Percentiles rank a stretch among this genome's conserved stretches.
These are phyloP conservation scores for Pristionchus mayeri DNA, from an alignment of 2,888 invertebrate species.

Conservation along the genomic window DNA sequence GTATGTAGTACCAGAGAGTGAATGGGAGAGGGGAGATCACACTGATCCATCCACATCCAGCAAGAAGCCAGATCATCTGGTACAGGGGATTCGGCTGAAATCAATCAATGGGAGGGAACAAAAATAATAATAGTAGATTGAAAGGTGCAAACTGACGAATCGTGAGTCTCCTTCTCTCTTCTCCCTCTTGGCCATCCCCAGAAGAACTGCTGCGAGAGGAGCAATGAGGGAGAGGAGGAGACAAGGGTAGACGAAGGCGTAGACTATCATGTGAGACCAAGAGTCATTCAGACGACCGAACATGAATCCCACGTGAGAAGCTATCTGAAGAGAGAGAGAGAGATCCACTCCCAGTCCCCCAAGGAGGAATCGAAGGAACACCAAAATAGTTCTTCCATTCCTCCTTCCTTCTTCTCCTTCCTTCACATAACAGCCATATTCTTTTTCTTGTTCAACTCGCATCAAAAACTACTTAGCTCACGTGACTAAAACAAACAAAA, in stretches of 20 bases:
- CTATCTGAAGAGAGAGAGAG: too few species aligned
- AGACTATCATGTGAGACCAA: conserved; percentile 74
- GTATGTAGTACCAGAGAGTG: conserved; percentile 75
- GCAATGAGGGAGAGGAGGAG: conserved; percentile 72
- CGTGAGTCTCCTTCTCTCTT: conserved; percentile 73
- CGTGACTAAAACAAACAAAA: too few species aligned
- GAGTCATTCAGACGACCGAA: conserved; percentile 74
- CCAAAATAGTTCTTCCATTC: too few species aligned
- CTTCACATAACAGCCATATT: too few species aligned
- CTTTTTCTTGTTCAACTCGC: too few species aligned
- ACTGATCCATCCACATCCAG: conserved; percentile 73
- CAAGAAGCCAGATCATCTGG: conserved; percentile 75
- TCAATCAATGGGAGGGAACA: too few species aligned
- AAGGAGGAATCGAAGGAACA: too few species aligned
- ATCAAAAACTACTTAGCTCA: too few species aligned
- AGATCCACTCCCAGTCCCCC: too few species aligned
- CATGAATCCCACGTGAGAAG: conserved; percentile 76
- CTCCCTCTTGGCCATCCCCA: conserved; percentile 76
- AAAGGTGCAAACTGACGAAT: conserved; percentile 71
- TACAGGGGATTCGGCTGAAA: conserved; percentile 73
- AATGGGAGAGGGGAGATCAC: conserved; percentile 73
- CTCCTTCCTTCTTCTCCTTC: too few species aligned
- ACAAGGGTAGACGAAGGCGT: conserved; percentile 75
- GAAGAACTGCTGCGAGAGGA: conserved; percentile 73
- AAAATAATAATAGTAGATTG: too few species aligned